These are phyloP conservation scores for Lasiurus borealis DNA, from an alignment of 2,113 vertebrate genomes.

Conservation along the genomic window DNA sequence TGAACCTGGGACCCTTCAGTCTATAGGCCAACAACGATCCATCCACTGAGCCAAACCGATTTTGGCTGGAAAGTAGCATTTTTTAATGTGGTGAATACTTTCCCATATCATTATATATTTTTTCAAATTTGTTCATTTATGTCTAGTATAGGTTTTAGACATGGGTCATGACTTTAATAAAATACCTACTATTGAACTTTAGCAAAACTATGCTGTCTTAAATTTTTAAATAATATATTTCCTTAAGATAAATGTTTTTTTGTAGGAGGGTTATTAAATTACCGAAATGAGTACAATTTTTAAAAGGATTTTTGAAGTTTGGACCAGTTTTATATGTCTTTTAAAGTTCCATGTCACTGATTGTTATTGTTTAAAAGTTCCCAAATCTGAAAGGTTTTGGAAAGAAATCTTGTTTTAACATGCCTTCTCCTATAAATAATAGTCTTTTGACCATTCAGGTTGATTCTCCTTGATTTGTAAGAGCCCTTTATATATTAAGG, in stretches of 20 bases:
- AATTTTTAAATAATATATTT: background rate
- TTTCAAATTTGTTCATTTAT: background rate
- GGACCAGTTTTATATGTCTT: background rate
- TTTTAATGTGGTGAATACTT: background rate
- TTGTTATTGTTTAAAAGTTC: conserved; percentile 10
- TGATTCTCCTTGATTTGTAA: background rate
- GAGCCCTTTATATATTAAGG: background rate
- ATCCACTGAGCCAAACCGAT: no score
- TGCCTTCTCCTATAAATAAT: background rate
- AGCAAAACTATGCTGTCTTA: background rate
- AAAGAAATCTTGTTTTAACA: background rate
- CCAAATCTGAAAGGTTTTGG: background rate
- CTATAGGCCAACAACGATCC: no score
- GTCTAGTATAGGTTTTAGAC: background rate
- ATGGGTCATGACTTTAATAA: background rate
- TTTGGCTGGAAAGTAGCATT: background rate
- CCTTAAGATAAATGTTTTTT: background rate
- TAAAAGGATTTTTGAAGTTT: background rate
- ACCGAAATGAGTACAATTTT: background rate
- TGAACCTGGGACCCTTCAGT: no score
- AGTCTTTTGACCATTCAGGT: background rate
- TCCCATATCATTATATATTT: background rate
- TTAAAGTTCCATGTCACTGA: background rate
- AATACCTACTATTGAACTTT: background rate
- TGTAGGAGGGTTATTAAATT: background rate